Percentiles rank a stretch among this genome's conserved stretches.
Evolutionary conservation across 2,797 vertebrate genomes (phyloP).

Genomic region (Micropoecilia bifurca): DNA sequence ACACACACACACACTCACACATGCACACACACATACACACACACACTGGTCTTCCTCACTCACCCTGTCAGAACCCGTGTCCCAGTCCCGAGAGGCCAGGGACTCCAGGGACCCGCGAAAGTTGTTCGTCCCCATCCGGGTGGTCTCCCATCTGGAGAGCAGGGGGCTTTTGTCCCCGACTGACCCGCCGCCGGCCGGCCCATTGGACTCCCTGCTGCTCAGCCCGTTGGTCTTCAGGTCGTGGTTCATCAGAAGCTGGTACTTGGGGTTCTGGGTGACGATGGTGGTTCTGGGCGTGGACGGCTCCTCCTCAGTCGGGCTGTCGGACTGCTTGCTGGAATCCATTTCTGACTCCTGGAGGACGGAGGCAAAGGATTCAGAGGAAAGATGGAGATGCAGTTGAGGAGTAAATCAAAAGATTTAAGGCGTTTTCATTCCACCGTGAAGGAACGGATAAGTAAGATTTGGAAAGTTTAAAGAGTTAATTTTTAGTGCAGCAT

Average conservation of each 20-base stretch:
- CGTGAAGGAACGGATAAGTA: background rate
- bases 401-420: background rate
- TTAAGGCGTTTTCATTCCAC: background rate
- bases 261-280: slow-evolving; percentile 63
- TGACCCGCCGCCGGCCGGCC: slow-evolving; percentile 32
- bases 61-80: slow-evolving; percentile 71
- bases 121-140: slow-evolving; percentile 56
- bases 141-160: slow-evolving; percentile 64
- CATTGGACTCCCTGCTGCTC: slow-evolving; percentile 60
- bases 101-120: slow-evolving; percentile 77
- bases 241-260: slow-evolving; percentile 72
- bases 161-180: slow-evolving; percentile 61
- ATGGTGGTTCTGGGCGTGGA: slow-evolving; percentile 22
- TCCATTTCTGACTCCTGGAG: slow-evolving; percentile 73
- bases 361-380: background rate
- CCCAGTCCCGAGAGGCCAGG: slow-evolving; percentile 73
- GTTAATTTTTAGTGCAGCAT: no score
- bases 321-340: slow-evolving; percentile 64
- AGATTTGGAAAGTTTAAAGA: background rate
- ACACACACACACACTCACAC: background rate
- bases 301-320: slow-evolving; percentile 66
- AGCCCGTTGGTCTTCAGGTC: slow-evolving; percentile 69
- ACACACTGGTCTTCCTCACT: slow-evolving; percentile 22
- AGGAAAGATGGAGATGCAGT: background rate
- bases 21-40: slow-evolving; percentile 1